Evolutionary conservation across 2,113 vertebrate genomes (phyloP).

Genomic region (Lates calcarifer): DNA sequence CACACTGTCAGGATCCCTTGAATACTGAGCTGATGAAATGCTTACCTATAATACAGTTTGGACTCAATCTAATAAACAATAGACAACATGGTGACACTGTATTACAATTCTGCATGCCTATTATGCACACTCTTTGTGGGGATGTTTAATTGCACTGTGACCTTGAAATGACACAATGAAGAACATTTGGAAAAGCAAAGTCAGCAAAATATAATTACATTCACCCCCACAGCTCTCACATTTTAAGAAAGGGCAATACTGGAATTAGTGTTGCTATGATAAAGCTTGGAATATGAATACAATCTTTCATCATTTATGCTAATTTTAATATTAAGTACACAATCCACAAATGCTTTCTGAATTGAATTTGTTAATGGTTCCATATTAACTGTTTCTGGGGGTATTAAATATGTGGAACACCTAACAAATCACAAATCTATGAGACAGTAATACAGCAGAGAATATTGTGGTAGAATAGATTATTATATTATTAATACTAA

Average conservation of each 20-base stretch:
- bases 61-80: slow-evolving; percentile 46
- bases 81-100: slow-evolving; percentile 33
- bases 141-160: slow-evolving; percentile 56
- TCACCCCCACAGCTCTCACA: slow-evolving; percentile 28
- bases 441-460: slow-evolving; percentile 40
- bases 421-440: slow-evolving; percentile 45
- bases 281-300: slow-evolving; percentile 26
- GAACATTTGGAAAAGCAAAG: slow-evolving; percentile 56
- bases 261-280: slow-evolving; percentile 49
- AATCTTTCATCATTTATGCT: slow-evolving; percentile 49
- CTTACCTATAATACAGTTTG: slow-evolving; percentile 39
- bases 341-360: slow-evolving; percentile 23
- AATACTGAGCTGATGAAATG: slow-evolving; percentile 56
- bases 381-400: neutral
- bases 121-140: slow-evolving; percentile 20
- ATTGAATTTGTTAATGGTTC: slow-evolving; percentile 37
- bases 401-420: slow-evolving; percentile 21
- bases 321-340: slow-evolving; percentile 34
- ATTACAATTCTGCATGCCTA: slow-evolving; percentile 33
- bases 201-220: slow-evolving; percentile 69
- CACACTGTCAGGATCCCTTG: slow-evolving; percentile 60
- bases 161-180: slow-evolving; percentile 57
- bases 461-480: slow-evolving; percentile 63
- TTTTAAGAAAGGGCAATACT: slow-evolving; percentile 40
- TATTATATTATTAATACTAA: slow-evolving; percentile 79